Evolutionary conservation across 2,797 vertebrate species (phyloP), one percentile per base, ranked within the genome.

Genomic region (Apodemus agrarius): DNA sequence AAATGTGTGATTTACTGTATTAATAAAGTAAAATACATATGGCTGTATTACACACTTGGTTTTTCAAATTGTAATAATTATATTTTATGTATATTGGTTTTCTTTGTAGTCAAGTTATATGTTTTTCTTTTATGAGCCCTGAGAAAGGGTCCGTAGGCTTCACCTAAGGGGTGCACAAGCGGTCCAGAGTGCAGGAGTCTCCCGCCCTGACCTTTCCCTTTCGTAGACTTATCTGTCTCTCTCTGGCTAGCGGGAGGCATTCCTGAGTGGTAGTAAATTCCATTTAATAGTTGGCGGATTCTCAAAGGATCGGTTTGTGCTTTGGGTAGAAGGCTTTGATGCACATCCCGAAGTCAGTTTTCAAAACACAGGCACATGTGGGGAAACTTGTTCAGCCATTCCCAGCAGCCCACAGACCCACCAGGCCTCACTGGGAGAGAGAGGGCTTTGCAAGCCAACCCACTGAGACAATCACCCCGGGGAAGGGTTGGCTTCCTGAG

Each of bases 311-410:
- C 46, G 34, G 90, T 84, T 92, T 92, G 85, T 89, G 83, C 85
- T 93, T 95, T 90, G 87, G 78, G 49, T 69, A 85, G 72, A 95
- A 86, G 69, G 63, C 81, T 97, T 91, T 89, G 90, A 96, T 83
- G 69, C 67, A 40, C 59, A 75, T 49, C 34, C 74, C 21, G n/a
- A 79, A 69, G 67, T 69, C 85, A 89, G 65, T 89, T 92, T 93
- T 91, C 57, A 96, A 96, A 95, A 88, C 37, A 0, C 57, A 90
- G 75, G 63, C 43, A 40, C 69, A 40, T 21, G 26, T 7, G 24
- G 52, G 74, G 67, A 81, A 81, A 52, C 57, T 86, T n/a, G 31
- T 84, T 89, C 90, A 12, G 37, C 54, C 87, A 94, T 93, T 91
- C 69, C 31, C 13, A 43, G 22, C 34, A 40, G 59, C 86, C 87